Base-by-base conservation (phyloP, 2,797 vertebrate species). In the Chaunax sp. region DNA sequence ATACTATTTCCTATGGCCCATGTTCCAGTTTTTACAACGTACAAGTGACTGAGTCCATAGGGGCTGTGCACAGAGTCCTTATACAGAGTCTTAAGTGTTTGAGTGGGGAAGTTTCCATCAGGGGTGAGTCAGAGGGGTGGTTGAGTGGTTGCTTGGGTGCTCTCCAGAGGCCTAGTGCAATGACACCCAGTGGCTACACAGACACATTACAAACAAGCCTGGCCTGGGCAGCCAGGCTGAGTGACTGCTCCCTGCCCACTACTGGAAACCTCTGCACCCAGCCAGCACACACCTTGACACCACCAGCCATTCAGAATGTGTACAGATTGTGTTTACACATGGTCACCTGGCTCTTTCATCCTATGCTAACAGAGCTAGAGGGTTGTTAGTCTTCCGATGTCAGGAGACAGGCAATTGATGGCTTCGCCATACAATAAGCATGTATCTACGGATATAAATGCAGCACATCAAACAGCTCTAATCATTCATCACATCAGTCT, bases 151-250 rank as follows among this genome's bases (percentile, higher is more conserved):
- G 86, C 85, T 88, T 91, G 87, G 90, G 87, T 85, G 83, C 86
- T 89, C 90, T 92, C 89, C 90, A 90, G 87, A 89, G 86, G 73
- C 81, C 84, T 67, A 60, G 84, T 88, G 87, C 88, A 90, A 93
- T 92, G 94, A 93, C 92, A 93, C 92, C 92, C 91, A 92, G 92
- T 93, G 93, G 92, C 87, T 85, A 87, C 77, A 83, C 75, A 82
- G 78, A 90, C 89, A 93, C 87, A 93, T 87, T 92, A 88, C 92
- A 93, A 92, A 94, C 85, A 89, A 83, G 22, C 60, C 64, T 69
- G 79, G 80, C 74, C 61, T 1, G 52, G 73, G 73, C 73, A 77
- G 75, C 72, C 51, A 12, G 70, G 64, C 61, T 80, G 69, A 85
- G 78, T 56, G 80, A 83, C 80, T 86, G 76, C 77, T 82, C 77